These are phyloP conservation scores for Hydractinia symbiolongicarpus DNA, from an alignment of 30 jellyfish, hydroid and myxozoan species.

Conservation along the genomic window DNA sequence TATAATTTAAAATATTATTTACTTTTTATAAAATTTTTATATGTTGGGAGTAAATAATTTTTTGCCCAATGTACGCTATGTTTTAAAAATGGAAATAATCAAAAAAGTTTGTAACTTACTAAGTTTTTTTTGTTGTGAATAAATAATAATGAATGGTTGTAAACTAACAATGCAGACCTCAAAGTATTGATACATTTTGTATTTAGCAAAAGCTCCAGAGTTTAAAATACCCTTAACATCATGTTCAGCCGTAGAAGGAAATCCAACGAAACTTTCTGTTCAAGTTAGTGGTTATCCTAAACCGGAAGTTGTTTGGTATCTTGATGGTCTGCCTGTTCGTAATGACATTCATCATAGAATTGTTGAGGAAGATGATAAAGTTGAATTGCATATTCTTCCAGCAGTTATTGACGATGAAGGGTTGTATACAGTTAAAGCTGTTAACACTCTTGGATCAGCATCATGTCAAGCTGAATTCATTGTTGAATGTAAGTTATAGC, in stretches of 20 bases:
- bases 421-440: conserved; percentile 79
- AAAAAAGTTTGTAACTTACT: too few relatives aligned
- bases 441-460: conserved; percentile 70
- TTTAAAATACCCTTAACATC: conserved; percentile 46
- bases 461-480: conserved; percentile 86
- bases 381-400: conserved; percentile 43
- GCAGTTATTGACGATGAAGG: conserved; percentile 89
- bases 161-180: too few relatives aligned
- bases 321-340: conserved; percentile 92
- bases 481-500: conserved; percentile 69
- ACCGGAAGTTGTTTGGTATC: conserved; percentile 88
- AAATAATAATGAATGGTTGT: too few relatives aligned
- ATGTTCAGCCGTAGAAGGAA: conserved; percentile 65
- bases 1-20: background rate
- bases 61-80: too few relatives aligned
- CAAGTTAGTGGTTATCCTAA: conserved; percentile 69
- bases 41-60: too few relatives aligned
- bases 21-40: background rate
- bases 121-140: too few relatives aligned
- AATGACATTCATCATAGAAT: conserved; percentile 64
- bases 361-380: conserved; percentile 39
- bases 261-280: conserved; percentile 57
- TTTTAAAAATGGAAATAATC: too few relatives aligned
- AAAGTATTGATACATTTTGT: background rate
- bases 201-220: conserved; percentile 57